Percentiles rank a stretch among this genome's conserved stretches.
phyloP scores from a whole-genome alignment of 2,888 invertebrate species.

The Spatulosminthurus flaviceps region DNA sequence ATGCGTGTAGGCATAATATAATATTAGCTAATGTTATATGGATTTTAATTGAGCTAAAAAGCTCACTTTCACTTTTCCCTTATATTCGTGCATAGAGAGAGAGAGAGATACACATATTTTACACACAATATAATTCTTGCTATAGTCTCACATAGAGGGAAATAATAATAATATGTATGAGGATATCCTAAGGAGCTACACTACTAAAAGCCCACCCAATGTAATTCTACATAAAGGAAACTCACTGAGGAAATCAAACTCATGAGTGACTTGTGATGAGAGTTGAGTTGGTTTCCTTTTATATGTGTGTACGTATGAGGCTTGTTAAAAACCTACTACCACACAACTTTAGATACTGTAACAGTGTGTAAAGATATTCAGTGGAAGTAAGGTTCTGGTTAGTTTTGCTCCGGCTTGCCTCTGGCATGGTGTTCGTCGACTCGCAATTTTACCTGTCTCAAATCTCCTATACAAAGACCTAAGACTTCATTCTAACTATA shows the following conservation, averaged over 20 bases:
- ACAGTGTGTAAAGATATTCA: too few relatives aligned
- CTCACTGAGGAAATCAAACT: conserved; percentile 21
- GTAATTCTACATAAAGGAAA: not conserved
- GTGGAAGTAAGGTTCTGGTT: conserved; percentile 10
- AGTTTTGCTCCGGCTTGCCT: conserved; percentile 24
- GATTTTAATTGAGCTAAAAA: conserved; percentile 29
- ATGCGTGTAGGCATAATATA: not conserved
- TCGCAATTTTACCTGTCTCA: conserved; percentile 29
- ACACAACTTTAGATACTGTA: not conserved
- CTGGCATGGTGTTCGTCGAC: conserved; percentile 19
- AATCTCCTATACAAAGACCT: not conserved
- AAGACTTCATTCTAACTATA: conserved; percentile 12
- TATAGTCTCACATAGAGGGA: too few relatives aligned
- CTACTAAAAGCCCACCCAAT: not conserved
- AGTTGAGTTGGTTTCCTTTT: not conserved
- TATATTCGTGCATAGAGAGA: not conserved
- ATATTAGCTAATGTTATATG: not conserved
- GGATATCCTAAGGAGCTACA: too few relatives aligned
- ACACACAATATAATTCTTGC: too few relatives aligned
- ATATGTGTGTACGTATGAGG: too few relatives aligned
- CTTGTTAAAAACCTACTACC: not conserved
- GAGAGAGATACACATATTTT: too few relatives aligned
- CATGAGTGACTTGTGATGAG: conserved; percentile 8
- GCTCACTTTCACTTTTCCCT: conserved; percentile 39
- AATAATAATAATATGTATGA: too few relatives aligned